Conservation (phyloP, 2,797 vertebrate species). For the Rhodeus uyekii region DNA sequence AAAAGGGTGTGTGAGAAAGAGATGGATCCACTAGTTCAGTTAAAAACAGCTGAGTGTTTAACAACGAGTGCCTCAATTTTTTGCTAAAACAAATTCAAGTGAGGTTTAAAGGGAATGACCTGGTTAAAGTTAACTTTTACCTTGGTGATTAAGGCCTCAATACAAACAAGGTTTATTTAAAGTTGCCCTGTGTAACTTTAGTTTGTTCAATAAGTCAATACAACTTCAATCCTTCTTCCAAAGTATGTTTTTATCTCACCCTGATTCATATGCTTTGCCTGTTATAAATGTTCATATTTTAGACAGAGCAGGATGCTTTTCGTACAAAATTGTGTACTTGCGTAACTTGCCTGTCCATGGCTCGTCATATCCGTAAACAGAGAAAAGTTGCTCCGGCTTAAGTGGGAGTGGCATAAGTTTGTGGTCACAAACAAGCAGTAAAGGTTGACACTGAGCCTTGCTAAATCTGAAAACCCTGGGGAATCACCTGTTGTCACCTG, state of each 20-base stretch:
- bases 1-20: slow-evolving; percentile 28
- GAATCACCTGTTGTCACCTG: no score
- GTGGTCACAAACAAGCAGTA: no score
- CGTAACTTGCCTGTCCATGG: background rate
- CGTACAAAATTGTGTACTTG: fast-evolving
- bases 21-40: slow-evolving; percentile 9
- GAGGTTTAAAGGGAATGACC: background rate
- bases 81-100: background rate
- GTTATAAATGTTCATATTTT: background rate
- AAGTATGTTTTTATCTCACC: background rate
- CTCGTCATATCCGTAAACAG: background rate
- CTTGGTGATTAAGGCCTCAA: background rate
- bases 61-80: background rate
- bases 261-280: background rate
- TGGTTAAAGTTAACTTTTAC: background rate
- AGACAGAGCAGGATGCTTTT: background rate
- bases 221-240: background rate
- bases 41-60: background rate
- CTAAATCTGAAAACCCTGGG: no score
- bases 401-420: no score
- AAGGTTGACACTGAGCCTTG: no score
- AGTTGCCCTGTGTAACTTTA: background rate
- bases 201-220: background rate
- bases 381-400: background rate
- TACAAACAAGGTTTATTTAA: background rate